These are phyloP conservation scores for Laothoe populi DNA, from an alignment of 2,888 invertebrate species.

Conservation along the genomic window DNA sequence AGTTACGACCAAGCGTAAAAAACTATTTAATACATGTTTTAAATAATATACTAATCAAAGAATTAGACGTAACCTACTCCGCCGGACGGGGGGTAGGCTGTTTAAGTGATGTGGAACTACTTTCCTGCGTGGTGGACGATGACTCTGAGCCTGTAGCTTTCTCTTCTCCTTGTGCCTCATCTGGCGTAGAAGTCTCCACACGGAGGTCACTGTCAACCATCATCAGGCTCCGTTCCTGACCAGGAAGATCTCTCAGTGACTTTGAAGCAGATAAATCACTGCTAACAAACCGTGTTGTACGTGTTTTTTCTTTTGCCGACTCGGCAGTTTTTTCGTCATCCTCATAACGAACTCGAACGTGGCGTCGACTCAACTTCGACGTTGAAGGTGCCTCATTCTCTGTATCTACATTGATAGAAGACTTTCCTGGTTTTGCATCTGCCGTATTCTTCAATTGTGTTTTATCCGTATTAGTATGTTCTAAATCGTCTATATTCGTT, in stretches of 20 bases:
- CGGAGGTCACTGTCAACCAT: constrained; percentile 20
- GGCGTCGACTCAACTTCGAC: constrained; percentile 33
- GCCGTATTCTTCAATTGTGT: not conserved
- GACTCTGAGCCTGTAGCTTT: not conserved
- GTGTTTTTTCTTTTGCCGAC: not conserved
- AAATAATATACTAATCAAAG: not conserved
- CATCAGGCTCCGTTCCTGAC: constrained; percentile 11
- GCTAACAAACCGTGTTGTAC: not conserved
- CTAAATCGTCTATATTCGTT: constrained; percentile 5
- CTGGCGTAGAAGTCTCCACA: not conserved
- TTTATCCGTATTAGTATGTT: not conserved
- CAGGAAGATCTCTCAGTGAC: not conserved
- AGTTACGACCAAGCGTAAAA: not conserved
- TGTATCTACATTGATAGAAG: not conserved
- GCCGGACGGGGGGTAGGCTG: not conserved
- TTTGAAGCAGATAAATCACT: not conserved
- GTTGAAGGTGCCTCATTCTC: constrained; percentile 29
- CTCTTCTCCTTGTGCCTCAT: not conserved
- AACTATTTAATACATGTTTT: not conserved
- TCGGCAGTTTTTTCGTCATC: constrained; percentile 33
- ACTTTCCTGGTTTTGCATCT: constrained; percentile 17
- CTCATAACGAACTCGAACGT: constrained; percentile 37
- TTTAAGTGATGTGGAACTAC: constrained; percentile 17
- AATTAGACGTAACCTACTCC: not conserved
- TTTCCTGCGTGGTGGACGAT: constrained; percentile 1